Evolutionary conservation across 2,888 invertebrate species (phyloP).

Genomic region (Hymenopus coronatus): DNA sequence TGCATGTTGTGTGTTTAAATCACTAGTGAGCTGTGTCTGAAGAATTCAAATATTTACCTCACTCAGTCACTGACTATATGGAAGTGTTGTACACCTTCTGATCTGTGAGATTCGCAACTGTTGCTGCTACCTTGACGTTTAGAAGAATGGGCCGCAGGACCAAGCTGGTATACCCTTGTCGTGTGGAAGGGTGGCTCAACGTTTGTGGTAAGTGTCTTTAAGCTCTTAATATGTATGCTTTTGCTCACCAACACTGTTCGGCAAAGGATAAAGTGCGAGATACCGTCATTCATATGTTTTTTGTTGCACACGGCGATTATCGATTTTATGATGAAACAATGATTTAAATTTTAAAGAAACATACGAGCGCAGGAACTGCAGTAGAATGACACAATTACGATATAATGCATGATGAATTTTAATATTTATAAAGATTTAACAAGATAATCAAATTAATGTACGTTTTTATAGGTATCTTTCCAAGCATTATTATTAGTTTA

Average conservation of each 20-base stretch:
- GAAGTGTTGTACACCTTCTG: background rate
- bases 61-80: too few species aligned
- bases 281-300: background rate
- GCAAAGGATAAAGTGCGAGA: background rate
- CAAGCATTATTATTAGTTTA: too few species aligned
- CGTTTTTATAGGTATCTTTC: too few species aligned
- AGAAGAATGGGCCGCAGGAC: constrained; percentile 23
- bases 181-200: constrained; percentile 60
- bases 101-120: background rate
- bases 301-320: background rate
- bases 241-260: background rate
- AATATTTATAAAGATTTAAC: too few species aligned
- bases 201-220: constrained; percentile 52
- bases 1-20: background rate
- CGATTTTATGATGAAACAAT: too few species aligned
- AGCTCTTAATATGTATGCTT: too few species aligned
- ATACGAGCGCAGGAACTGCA: too few species aligned
- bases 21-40: background rate
- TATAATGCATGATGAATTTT: too few species aligned
- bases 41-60: background rate
- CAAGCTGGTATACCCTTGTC: constrained; percentile 50
- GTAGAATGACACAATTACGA: too few species aligned
- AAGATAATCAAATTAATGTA: too few species aligned
- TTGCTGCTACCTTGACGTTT: background rate
- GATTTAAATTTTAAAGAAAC: too few species aligned